Conservation (phyloP, 2,888 invertebrate genomes). For the Caenorhabditis auriculariae region DNA sequence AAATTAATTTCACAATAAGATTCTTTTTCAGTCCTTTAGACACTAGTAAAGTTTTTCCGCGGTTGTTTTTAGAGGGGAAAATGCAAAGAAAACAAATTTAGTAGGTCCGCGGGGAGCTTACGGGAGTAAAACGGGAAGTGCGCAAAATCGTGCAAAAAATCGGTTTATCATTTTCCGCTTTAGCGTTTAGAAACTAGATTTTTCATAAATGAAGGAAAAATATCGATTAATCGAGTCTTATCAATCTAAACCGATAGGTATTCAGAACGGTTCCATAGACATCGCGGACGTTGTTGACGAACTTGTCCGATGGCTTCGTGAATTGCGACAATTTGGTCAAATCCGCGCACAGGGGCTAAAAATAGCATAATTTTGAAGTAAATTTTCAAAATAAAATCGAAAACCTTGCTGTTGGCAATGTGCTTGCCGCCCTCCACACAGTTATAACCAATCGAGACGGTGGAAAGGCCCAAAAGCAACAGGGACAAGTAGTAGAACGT, state of each 20-base stretch:
- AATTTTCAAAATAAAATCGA: not conserved
- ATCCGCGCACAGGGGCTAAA: constrained; percentile 32
- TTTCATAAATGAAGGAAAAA: not conserved
- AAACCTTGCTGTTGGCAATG: constrained; percentile 19
- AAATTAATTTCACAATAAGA: too few relatives aligned
- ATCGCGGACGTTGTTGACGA: constrained; percentile 11
- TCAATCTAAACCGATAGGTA: constrained; percentile 7
- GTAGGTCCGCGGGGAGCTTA: too few relatives aligned
- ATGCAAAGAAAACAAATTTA: too few relatives aligned
- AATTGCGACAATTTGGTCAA: constrained; percentile 13
- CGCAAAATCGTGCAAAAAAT: too few relatives aligned
- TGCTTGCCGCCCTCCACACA: constrained; percentile 15
- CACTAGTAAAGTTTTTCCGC: too few relatives aligned
- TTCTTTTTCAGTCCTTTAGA: too few relatives aligned
- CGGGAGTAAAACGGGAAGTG: too few relatives aligned
- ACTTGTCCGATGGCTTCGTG: constrained; percentile 19
- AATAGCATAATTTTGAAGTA: not conserved
- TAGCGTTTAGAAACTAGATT: not conserved
- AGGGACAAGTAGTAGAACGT: constrained; percentile 12
- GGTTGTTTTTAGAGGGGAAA: too few relatives aligned
- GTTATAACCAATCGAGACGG: constrained; percentile 16
- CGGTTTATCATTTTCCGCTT: too few relatives aligned
- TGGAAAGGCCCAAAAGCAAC: constrained; percentile 5
- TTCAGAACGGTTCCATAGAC: constrained; percentile 19
- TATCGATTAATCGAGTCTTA: not conserved